A percentile compares a stretch with the other conserved stretches of the same genome.
Conservation (phyloP, 2,888 invertebrate species). For the Limenitis camilla region DNA sequence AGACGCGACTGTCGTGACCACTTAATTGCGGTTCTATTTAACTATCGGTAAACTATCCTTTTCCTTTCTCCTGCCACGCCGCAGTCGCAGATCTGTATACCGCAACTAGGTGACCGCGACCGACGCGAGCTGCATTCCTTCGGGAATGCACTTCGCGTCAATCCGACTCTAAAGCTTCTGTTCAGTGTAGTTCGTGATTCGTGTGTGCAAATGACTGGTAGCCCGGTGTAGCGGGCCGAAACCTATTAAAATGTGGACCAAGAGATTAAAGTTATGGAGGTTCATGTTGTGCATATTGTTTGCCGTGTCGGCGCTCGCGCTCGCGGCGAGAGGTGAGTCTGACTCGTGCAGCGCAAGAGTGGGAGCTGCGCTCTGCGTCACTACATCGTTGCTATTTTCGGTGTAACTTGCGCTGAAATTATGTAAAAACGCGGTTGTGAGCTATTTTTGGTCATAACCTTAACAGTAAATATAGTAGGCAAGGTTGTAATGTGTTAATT, state of each 20-base stretch:
- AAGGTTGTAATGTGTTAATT: slow-evolving; percentile 41
- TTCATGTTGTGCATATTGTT: slow-evolving; percentile 67
- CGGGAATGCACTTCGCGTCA: slow-evolving; percentile 48
- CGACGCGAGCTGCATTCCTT: slow-evolving; percentile 54
- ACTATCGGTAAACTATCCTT: slow-evolving; percentile 4
- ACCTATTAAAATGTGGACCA: slow-evolving; percentile 69
- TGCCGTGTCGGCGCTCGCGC: slow-evolving; percentile 58
- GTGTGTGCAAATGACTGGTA: slow-evolving; percentile 71
- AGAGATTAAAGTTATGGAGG: slow-evolving; percentile 69
- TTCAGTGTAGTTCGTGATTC: slow-evolving; percentile 56
- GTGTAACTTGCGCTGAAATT: slow-evolving; percentile 73
- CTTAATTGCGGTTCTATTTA: slow-evolving; percentile 51
- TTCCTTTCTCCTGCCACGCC: not conserved
- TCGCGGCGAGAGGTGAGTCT: slow-evolving; percentile 66
- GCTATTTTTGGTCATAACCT: slow-evolving; percentile 71
- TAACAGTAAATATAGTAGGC: slow-evolving; percentile 56
- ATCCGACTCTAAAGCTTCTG: slow-evolving; percentile 33
- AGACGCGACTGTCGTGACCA: slow-evolving; percentile 42
- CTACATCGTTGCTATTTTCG: slow-evolving; percentile 66
- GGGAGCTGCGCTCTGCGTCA: slow-evolving; percentile 58
- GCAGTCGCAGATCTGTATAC: slow-evolving; percentile 5
- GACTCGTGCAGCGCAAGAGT: slow-evolving; percentile 23
- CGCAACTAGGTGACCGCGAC: slow-evolving; percentile 48
- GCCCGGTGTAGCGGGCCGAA: slow-evolving; percentile 63
- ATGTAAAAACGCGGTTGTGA: slow-evolving; percentile 73